Conservation (phyloP, 2,113 vertebrate genomes). For the Zootoca vivipara region DNA sequence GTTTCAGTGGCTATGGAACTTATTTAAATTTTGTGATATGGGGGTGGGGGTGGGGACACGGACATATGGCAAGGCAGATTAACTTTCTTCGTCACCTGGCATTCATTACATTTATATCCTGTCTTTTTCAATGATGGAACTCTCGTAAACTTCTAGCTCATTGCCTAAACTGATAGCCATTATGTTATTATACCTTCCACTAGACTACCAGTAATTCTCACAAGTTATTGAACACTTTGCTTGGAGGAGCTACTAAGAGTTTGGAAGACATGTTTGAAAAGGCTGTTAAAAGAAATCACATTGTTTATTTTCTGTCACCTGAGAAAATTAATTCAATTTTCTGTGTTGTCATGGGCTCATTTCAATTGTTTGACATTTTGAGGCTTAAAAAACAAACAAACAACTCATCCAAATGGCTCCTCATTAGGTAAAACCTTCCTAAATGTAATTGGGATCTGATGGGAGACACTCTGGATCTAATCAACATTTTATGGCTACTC, state of each 20-base stretch:
- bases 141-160: background rate
- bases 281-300: background rate
- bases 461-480: background rate
- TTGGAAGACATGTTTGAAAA: background rate
- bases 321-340: background rate
- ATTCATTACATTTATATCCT: background rate
- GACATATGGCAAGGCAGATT: background rate
- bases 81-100: background rate
- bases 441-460: background rate
- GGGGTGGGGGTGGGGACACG: no score
- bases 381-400: background rate
- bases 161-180: background rate
- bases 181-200: background rate
- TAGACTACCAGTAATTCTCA: background rate
- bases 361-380: background rate
- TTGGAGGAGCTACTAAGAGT: background rate
- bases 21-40: background rate
- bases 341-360: background rate
- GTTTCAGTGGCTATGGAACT: no score
- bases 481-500: background rate
- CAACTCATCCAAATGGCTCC: background rate
- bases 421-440: background rate
- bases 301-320: background rate
- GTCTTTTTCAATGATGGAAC: background rate
- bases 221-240: background rate